These are phyloP conservation scores for Ceratina calcarata DNA, from an alignment of 1,140 invertebrate species.

Conservation along the genomic window DNA sequence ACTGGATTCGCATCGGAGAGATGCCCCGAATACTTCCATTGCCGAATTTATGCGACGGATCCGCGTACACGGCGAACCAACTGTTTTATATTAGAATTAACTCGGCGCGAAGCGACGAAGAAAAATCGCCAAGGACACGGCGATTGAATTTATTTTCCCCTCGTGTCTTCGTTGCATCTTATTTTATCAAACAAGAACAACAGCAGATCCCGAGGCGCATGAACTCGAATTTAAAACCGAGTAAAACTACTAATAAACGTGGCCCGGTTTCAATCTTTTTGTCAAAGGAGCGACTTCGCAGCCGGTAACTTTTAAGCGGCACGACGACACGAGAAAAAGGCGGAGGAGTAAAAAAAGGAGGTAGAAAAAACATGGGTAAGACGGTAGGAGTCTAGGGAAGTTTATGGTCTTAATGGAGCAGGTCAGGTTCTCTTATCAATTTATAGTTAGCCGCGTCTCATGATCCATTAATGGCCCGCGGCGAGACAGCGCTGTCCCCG, in stretches of 20 bases:
- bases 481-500: slow-evolving; percentile 69
- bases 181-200: neutral
- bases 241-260: neutral
- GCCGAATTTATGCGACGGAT: slow-evolving; percentile 41
- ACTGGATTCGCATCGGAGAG: slow-evolving; percentile 60
- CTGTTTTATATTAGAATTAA: slow-evolving; percentile 50
- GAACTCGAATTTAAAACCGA: slow-evolving; percentile 8
- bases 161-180: neutral
- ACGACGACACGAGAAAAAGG: slow-evolving; percentile 37
- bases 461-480: slow-evolving; percentile 73
- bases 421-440: slow-evolving; percentile 70
- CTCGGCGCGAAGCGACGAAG: slow-evolving; percentile 58
- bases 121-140: neutral
- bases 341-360: neutral
- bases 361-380: neutral
- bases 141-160: neutral
- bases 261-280: neutral
- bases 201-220: neutral
- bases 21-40: slow-evolving; percentile 50
- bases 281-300: slow-evolving; percentile 26
- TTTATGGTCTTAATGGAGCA: slow-evolving; percentile 64
- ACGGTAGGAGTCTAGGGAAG: slow-evolving; percentile 31
- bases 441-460: slow-evolving; percentile 69
- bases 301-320: slow-evolving; percentile 29
- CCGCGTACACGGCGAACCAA: slow-evolving; percentile 22